phyloP scores from a whole-genome alignment of 2,888 invertebrate species.

The Lissocephala sabroskyi region DNA sequence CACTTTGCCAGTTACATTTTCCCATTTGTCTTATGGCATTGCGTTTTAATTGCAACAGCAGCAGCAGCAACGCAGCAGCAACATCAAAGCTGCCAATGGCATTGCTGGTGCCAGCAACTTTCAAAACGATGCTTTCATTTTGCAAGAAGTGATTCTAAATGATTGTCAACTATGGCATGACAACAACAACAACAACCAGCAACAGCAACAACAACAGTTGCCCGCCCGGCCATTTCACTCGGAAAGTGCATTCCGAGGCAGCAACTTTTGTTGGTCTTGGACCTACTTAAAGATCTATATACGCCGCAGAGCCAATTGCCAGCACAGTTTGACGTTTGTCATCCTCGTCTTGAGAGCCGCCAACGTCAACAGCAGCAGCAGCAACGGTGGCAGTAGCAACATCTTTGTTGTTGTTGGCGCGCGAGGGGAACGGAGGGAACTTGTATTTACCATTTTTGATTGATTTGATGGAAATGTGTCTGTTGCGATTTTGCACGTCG shows the following conservation, averaged over 20 bases:
- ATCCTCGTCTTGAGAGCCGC: no score
- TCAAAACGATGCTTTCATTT: slow-evolving; percentile 64
- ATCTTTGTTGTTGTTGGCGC: slow-evolving; percentile 14
- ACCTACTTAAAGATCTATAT: slow-evolving; percentile 56
- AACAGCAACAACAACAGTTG: slow-evolving; percentile 44
- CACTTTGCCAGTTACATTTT: slow-evolving; percentile 57
- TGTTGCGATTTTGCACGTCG: slow-evolving; percentile 39
- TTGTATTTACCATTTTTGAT: slow-evolving; percentile 67
- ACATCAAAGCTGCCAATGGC: slow-evolving; percentile 17
- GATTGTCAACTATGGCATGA: slow-evolving; percentile 62
- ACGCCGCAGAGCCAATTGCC: slow-evolving; percentile 13
- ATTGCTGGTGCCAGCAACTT: slow-evolving; percentile 47
- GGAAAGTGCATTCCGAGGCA: slow-evolving; percentile 58
- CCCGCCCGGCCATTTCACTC: slow-evolving; percentile 53
- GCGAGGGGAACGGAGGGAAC: slow-evolving; percentile 37
- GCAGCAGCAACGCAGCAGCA: slow-evolving; percentile 23
- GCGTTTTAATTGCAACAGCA: slow-evolving; percentile 64
- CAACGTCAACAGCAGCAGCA: no score
- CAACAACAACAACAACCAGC: slow-evolving; percentile 24
- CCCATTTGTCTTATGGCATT: slow-evolving; percentile 62
- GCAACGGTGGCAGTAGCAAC: no score
- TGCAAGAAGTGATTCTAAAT: slow-evolving; percentile 64
- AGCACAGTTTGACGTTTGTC: slow-evolving; percentile 7
- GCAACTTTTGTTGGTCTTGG: slow-evolving; percentile 63
- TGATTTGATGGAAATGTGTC: slow-evolving; percentile 68